A percentile compares a stretch with the other conserved stretches of the same genome.
Conservation (phyloP, 2,888 invertebrate genomes). For the Dasypogon diadema region DNA sequence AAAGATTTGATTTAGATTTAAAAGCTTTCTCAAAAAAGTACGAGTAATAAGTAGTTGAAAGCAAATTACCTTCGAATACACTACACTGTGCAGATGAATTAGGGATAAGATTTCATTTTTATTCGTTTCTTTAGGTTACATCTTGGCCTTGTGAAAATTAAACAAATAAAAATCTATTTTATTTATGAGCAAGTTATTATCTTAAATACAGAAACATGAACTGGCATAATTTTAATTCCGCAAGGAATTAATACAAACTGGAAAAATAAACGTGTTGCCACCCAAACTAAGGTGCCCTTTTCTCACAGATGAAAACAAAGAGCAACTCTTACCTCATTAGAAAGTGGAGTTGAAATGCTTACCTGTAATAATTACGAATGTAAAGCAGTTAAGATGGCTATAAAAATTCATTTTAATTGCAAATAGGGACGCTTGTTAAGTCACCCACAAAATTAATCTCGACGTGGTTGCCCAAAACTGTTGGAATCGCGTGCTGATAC, state of each 20-base stretch:
- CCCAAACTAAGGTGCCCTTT: not conserved
- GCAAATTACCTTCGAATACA: too few species aligned
- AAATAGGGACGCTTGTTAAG: constrained; percentile 20
- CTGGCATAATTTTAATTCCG: too few species aligned
- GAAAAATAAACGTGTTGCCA: not conserved
- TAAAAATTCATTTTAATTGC: constrained; percentile 39
- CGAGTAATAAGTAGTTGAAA: too few species aligned
- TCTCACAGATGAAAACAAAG: not conserved
- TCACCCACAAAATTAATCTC: not conserved
- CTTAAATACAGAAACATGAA: too few species aligned
- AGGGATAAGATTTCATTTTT: too few species aligned
- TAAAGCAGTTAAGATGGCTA: constrained; percentile 37
- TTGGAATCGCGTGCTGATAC: not conserved
- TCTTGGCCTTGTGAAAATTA: too few species aligned
- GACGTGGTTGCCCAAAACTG: not conserved
- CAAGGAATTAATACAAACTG: not conserved
- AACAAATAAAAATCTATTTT: too few species aligned
- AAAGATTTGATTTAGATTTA: too few species aligned
- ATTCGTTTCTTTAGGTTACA: too few species aligned
- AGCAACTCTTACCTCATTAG: not conserved
- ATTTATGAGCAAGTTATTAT: too few species aligned
- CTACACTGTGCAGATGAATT: too few species aligned
- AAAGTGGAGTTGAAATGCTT: not conserved
- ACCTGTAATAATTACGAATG: constrained; percentile 20
- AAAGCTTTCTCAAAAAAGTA: too few species aligned